phyloP scores from a whole-genome alignment of 2,888 invertebrate species.

The Neoitamus cyanurus region DNA sequence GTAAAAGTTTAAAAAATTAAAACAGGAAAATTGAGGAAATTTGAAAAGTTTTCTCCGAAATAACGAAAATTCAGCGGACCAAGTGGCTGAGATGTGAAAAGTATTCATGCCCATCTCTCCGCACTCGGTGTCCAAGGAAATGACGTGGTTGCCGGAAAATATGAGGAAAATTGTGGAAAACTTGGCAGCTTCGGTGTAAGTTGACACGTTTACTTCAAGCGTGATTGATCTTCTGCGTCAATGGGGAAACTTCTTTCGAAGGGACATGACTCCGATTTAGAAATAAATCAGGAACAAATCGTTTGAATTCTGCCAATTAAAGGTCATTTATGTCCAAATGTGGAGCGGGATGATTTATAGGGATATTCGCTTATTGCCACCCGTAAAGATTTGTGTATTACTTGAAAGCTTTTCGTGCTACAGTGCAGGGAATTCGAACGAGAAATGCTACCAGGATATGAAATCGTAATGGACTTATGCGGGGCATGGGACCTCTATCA shows the following conservation, averaged over 20 bases:
- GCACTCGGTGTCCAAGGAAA: neutral
- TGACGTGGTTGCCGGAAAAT: neutral
- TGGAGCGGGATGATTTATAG: neutral
- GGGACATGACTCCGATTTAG: neutral
- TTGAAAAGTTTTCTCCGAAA: neutral
- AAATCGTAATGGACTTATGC: neutral
- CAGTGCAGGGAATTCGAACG: neutral
- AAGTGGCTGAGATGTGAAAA: neutral
- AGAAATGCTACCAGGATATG: neutral
- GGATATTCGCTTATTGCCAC: neutral
- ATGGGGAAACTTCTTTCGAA: neutral
- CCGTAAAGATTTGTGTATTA: neutral
- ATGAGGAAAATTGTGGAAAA: neutral
- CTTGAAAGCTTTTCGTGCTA: neutral
- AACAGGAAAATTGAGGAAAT: neutral
- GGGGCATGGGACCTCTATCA: neutral
- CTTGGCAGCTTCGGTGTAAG: neutral
- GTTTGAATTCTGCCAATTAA: neutral
- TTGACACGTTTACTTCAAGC: neutral
- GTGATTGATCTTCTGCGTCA: neutral
- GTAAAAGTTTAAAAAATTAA: neutral
- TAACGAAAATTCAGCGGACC: neutral
- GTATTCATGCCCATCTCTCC: neutral
- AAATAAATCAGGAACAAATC: neutral
- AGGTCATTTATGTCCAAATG: neutral